Evolutionary conservation across 2,113 vertebrate species (phyloP), one percentile per base, ranked within the genome.

Genomic region (Ranitomeya imitator): DNA sequence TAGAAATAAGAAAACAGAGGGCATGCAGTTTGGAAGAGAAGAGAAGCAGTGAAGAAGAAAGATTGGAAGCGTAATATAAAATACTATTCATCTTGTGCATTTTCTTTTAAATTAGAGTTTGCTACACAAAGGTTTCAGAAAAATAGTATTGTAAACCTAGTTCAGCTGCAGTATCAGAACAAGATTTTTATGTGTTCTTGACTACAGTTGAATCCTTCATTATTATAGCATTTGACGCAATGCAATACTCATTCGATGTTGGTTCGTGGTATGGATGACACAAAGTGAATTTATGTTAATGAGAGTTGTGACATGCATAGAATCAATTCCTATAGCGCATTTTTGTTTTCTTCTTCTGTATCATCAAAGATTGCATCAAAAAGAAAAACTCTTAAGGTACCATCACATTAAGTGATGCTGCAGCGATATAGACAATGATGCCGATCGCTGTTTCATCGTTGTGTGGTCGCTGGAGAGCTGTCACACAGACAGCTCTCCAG

Each of bases 61-160:
- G 57, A 88, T 83, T 83, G 80, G 31, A 63, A 78, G 73, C 14
- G 6, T 84, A 85, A 89, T 84, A 60, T 57, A 85, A 85, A 79
- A 77, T 54, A 54, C 80, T 78, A 69, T 85, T 85, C 71, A 85
- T 85, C 45, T 65, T 65, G 16, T 52, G 57, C 79, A 88, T 83
- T 88, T 73, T 57, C 55, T 82, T 88, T 86, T 80, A 87, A 80
- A 87, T 71, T 69, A 87, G 77, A 79, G 74, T 81, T 80, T 81
- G 51, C 51, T 63, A 31, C 77, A 80, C 78, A 87, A 71, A 87
- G 77, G 52, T 80, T 87, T 63, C 37, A 71, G 77, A 57, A 80
- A 86, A 71, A 79, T 71, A 79, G 61, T 59, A 69, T 87, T 80
- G 76, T 51, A 86, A 67, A 79, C 73, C 85, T 3, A 45, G 37